Evolutionary conservation across 2,797 vertebrate species (phyloP), one percentile per base, ranked within the genome.

Genomic region (Onychomys arenicola): DNA sequence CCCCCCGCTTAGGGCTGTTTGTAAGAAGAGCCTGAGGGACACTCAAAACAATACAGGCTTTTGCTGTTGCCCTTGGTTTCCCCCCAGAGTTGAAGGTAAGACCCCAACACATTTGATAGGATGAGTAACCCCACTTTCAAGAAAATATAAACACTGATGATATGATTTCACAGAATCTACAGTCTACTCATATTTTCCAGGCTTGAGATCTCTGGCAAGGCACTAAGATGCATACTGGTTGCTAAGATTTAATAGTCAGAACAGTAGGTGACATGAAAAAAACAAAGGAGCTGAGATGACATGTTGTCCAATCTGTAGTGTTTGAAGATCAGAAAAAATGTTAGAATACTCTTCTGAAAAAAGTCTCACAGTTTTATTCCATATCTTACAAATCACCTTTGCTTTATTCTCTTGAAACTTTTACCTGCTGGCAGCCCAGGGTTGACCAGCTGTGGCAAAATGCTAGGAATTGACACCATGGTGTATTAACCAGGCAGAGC

Each of bases 361-460:
- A 34, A 1, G 0, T 6, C 67, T 92, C 90, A 85, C 93, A 75
- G 40, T 92, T 96, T 96, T 94, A 83, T 93, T 78, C 27, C 59
- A 69, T 94, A 77, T 89, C 46, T 94, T 88, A 90, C 82, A 96
- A 95, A 94, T 97, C 78, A 69, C 67, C 76, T 94, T 89, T 78
- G 40, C 43, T 93, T 92, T 90, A 52, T 81, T 90, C 67, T 84
- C 87, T 95, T 89, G 75, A 89, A 94, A 93, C 46, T 77, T 55
- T 95, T 89, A 93, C 63, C 86, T 92, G 37, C 34, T 95, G 90
- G 90, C 93, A 69, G 32, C 59, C 61, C 46, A 3, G 67, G 63
- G 76, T 55, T n/a, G 52, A n/a, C 69, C 71, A 90, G 29, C 52
- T 59, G n/a, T 52, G 71, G 59, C 57, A 61, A 37, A 61, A 67